These are phyloP conservation scores for Meles meles DNA, from an alignment of 2,113 vertebrate species.

Conservation along the genomic window DNA sequence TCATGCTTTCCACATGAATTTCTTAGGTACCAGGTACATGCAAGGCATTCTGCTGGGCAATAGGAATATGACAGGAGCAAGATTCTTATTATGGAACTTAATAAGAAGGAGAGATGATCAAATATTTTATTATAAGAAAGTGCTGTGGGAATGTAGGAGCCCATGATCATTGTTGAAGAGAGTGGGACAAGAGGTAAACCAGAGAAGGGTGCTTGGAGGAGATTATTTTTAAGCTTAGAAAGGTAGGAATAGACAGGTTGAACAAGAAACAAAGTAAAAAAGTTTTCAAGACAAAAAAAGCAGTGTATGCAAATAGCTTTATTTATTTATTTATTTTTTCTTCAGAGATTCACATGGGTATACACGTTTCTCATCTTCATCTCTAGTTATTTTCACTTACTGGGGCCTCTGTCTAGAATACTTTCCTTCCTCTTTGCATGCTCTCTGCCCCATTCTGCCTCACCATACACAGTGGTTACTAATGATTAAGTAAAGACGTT, in stretches of 20 bases:
- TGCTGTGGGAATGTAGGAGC: not conserved
- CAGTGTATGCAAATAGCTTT: not conserved
- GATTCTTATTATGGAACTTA: not conserved
- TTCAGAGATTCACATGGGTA: not conserved
- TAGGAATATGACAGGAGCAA: not conserved
- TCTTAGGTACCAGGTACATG: not conserved
- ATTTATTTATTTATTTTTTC: not conserved
- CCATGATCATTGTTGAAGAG: not conserved
- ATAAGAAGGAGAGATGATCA: not conserved
- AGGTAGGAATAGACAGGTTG: not conserved
- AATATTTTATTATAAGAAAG: not conserved
- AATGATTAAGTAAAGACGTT: not conserved
- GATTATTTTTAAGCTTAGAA: not conserved
- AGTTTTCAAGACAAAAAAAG: not conserved
- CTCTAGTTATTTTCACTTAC: not conserved
- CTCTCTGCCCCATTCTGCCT: not conserved
- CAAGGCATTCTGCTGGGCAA: not conserved
- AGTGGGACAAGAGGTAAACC: not conserved
- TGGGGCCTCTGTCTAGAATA: not conserved
- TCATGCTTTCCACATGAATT: not conserved
- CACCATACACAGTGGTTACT: not conserved
- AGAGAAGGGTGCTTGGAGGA: not conserved
- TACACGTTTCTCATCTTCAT: not conserved
- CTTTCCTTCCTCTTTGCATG: not conserved
- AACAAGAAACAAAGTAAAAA: not conserved